These are phyloP conservation scores for Crioceris asparagi DNA, from an alignment of 2,888 invertebrate species.

Conservation along the genomic window DNA sequence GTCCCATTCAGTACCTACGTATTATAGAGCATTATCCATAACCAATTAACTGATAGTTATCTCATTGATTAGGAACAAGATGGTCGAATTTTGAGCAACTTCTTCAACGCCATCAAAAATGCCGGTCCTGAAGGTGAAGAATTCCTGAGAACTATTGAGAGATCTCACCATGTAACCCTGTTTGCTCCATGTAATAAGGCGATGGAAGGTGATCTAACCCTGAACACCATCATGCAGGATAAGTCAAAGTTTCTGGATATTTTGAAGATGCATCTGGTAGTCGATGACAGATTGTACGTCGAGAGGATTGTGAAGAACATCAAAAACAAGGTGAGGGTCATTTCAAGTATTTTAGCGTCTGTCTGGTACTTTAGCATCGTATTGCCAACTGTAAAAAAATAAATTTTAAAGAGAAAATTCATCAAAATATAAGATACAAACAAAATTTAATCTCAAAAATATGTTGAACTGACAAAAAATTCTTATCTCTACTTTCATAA, in stretches of 20 bases:
- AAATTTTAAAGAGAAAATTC: no score
- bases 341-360: no score
- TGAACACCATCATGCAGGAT: slow-evolving; percentile 60
- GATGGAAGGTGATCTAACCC: slow-evolving; percentile 57
- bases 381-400: no score
- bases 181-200: slow-evolving; percentile 87
- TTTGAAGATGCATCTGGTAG: slow-evolving; percentile 71
- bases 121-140: slow-evolving; percentile 55
- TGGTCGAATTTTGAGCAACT: slow-evolving; percentile 67
- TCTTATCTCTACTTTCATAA: no score
- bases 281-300: slow-evolving; percentile 57
- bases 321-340: slow-evolving; percentile 21
- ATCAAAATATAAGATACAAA: no score
- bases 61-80: slow-evolving; percentile 50
- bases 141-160: slow-evolving; percentile 60
- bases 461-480: no score
- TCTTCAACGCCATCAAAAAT: slow-evolving; percentile 71
- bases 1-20: no score
- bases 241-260: slow-evolving; percentile 64
- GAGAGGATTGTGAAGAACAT: slow-evolving; percentile 65
- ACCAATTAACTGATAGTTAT: no score
- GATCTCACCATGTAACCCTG: slow-evolving; percentile 65
- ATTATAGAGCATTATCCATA: no score
- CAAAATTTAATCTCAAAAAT: no score
- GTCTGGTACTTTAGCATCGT: no score